These are phyloP conservation scores for Pachycephala philippinensis DNA, from an alignment of 2,113 vertebrate genomes.

Conservation along the genomic window DNA sequence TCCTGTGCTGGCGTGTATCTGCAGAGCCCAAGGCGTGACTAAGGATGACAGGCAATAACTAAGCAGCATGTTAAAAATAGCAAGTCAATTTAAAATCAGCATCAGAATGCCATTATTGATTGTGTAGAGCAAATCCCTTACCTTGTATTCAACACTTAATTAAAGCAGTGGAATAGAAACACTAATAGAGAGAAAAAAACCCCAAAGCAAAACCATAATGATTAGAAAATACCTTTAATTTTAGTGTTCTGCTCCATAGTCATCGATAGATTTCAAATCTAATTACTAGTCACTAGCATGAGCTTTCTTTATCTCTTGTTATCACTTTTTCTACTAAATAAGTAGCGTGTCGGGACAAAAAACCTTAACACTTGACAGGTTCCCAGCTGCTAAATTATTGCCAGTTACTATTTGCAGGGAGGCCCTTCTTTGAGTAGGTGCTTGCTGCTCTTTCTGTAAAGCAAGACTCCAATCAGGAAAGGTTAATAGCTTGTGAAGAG, in stretches of 20 bases:
- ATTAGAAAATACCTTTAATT: background rate
- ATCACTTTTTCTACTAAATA: background rate
- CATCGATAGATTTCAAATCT: background rate
- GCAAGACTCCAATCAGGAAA: constrained; percentile 64
- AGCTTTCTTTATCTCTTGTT: background rate
- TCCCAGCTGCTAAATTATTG: constrained; percentile 19
- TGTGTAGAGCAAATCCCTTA: constrained; percentile 44
- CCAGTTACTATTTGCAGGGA: constrained; percentile 16
- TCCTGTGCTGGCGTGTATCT: background rate
- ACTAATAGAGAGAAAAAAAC: background rate
- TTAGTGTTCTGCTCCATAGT: background rate
- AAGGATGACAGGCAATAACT: background rate
- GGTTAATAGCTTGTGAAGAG: constrained; percentile 64
- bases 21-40: background rate
- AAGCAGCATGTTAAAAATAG: constrained; percentile 40
- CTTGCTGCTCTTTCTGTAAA: constrained; percentile 41
- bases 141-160: constrained; percentile 44
- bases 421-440: background rate
- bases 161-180: constrained; percentile 9
- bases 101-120: constrained; percentile 47
- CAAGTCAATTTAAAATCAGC: constrained; percentile 38
- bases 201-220: background rate
- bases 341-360: background rate
- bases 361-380: background rate
- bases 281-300: background rate